Base-by-base conservation (phyloP, 1,140 invertebrate species). In the Nomia melanderi region DNA sequence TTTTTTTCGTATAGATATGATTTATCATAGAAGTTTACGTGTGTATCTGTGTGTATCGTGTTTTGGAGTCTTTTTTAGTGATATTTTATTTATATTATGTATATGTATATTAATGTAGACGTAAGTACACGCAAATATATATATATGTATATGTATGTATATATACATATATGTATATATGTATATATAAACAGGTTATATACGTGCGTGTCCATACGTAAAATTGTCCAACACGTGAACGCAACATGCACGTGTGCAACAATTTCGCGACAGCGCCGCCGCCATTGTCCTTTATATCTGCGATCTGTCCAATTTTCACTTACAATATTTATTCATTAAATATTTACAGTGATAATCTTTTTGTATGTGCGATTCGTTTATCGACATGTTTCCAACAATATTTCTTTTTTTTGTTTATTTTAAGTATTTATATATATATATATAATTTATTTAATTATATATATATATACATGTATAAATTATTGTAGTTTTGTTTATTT, bases 1-100 rank as follows among this genome's bases (percentile, higher is more conserved):
- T 86, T 66, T 76, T 85, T 81, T 83, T 76, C 64, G 77, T 75
- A 83, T 87, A 87, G 84, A 87, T 86, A 88, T 87, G 85, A 83
- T 88, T 86, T 83, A 85, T 86, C 70, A 87, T 87, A 87, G 74
- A 85, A 82, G 80, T 82, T 79, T 86, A 77, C 47, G 63, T 83
- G 80, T 86, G 59, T 82, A 72, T 62, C 53, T n/a, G 4, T 82
- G 67, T 79, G 64, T 83, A 63, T 83, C 36, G 56, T 82, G 75
- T 74, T 77, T 72, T 57, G 73, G 72, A 87, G 62, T 84, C 57
- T 70, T 87, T 83, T 77, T 86, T 84, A 75, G 63, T 67, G 66
- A 79, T 88, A 84, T 79, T 76, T 83, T 78, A 81, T 87, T 80
- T 79, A 82, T 83, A 72, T 79, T 77, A 77, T 75, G 50, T 83